Conservation (phyloP, 2,888 invertebrate genomes). For the Acleris sparsana region DNA sequence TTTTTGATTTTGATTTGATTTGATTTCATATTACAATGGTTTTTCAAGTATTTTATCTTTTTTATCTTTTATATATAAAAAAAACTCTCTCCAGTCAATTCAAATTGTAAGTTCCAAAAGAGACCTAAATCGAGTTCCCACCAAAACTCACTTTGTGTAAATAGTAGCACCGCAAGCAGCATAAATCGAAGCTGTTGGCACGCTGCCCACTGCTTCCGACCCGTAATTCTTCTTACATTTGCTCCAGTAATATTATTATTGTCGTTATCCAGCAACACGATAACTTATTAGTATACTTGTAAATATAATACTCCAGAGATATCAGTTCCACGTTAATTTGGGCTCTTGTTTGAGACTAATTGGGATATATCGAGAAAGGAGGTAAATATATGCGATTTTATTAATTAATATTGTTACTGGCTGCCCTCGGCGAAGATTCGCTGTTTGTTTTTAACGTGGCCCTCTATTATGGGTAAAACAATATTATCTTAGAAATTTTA, state of each 20-base stretch:
- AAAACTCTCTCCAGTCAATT: too few relatives aligned
- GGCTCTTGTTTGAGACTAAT: not conserved
- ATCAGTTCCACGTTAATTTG: not conserved
- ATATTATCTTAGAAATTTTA: too few relatives aligned
- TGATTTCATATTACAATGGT: too few relatives aligned
- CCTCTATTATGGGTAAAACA: too few relatives aligned
- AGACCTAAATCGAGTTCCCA: not conserved
- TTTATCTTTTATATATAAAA: too few relatives aligned
- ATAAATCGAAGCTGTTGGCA: constrained; percentile 47
- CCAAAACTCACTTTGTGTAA: not conserved
- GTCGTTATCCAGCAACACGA: constrained; percentile 30
- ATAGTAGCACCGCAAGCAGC: constrained; percentile 17
- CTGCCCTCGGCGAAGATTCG: too few relatives aligned
- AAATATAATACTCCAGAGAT: constrained; percentile 8
- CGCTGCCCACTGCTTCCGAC: constrained; percentile 48
- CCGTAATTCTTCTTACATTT: constrained; percentile 43
- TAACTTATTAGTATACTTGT: constrained; percentile 29
- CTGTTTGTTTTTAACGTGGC: too few relatives aligned
- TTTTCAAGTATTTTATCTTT: too few relatives aligned
- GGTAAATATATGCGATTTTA: too few relatives aligned
- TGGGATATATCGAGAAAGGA: too few relatives aligned
- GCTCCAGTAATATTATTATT: constrained; percentile 35
- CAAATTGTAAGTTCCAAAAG: not conserved
- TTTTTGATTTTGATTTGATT: too few relatives aligned
- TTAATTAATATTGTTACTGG: too few relatives aligned